Conservation (phyloP, 2,113 vertebrate genomes). For the Columbina picui region DNA sequence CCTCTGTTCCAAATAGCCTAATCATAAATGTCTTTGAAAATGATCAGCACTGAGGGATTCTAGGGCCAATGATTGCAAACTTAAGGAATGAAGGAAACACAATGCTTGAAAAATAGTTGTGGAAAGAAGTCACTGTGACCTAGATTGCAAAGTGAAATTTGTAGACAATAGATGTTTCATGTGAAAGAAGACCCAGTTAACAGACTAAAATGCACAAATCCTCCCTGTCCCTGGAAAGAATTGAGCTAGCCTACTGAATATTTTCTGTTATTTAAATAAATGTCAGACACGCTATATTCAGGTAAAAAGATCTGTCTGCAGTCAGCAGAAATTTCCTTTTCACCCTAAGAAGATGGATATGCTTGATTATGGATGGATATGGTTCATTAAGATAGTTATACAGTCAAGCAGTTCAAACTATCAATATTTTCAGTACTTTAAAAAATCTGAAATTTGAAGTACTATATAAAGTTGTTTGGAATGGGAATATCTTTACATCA, state of each 20-base stretch:
- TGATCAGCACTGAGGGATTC: neutral
- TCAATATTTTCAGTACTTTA: neutral
- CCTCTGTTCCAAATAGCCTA: neutral
- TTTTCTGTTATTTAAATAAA: neutral
- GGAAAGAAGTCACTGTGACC: neutral
- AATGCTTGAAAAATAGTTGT: neutral
- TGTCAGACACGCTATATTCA: neutral
- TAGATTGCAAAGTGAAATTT: neutral
- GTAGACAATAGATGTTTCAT: neutral
- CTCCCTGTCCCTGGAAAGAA: neutral
- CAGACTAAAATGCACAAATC: neutral
- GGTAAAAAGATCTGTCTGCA: neutral
- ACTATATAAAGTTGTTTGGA: neutral
- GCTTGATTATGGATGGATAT: neutral
- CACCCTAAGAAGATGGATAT: neutral
- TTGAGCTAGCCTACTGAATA: neutral
- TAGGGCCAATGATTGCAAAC: neutral
- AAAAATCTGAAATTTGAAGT: conserved; percentile 2
- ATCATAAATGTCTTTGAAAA: neutral
- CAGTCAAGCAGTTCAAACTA: neutral
- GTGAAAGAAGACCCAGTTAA: neutral
- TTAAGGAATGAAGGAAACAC: neutral
- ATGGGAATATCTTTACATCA: neutral
- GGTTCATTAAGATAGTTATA: neutral
- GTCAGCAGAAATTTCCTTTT: conserved; percentile 16